Evolutionary conservation across 2,113 vertebrate genomes (phyloP).

Genomic region (Oenanthe melanoleuca): DNA sequence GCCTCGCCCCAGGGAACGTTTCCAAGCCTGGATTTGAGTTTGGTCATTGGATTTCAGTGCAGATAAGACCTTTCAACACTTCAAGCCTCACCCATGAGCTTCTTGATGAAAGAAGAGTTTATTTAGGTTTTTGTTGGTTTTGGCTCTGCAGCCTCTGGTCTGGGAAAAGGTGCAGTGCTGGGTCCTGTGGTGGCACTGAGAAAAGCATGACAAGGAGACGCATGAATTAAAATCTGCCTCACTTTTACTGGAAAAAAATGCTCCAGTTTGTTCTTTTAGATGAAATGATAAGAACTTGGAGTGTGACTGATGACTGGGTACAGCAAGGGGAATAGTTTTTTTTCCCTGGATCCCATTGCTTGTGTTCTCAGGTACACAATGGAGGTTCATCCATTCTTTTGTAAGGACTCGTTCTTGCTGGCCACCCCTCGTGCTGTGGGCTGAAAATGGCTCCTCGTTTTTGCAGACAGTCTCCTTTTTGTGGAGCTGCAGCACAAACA

Average conservation of each 20-base stretch:
- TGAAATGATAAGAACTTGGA: not conserved
- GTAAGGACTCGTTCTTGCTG: rapidly evolving
- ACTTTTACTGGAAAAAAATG: not conserved
- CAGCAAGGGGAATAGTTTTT: not conserved
- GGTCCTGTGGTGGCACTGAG: not conserved
- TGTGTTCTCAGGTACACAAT: rapidly evolving
- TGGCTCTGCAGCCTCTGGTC: not conserved
- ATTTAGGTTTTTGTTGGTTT: not conserved
- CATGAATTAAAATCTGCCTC: not conserved
- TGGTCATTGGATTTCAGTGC: not conserved
- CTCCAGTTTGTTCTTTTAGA: not conserved
- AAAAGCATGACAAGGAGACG: rapidly evolving
- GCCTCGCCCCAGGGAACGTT: rapidly evolving
- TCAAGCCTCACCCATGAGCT: not conserved
- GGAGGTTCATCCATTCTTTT: not conserved
- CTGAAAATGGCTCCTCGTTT: rapidly evolving
- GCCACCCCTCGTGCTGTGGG: rapidly evolving
- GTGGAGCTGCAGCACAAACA: not conserved
- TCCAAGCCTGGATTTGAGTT: not conserved
- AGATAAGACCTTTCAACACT: not conserved
- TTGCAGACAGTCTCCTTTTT: not conserved
- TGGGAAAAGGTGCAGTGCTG: not conserved
- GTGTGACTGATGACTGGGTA: not conserved
- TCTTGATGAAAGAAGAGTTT: constrained; percentile 24
- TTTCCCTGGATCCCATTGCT: not conserved